phyloP scores from a whole-genome alignment of 2,888 invertebrate genomes.

The Zonitis immaculata region DNA sequence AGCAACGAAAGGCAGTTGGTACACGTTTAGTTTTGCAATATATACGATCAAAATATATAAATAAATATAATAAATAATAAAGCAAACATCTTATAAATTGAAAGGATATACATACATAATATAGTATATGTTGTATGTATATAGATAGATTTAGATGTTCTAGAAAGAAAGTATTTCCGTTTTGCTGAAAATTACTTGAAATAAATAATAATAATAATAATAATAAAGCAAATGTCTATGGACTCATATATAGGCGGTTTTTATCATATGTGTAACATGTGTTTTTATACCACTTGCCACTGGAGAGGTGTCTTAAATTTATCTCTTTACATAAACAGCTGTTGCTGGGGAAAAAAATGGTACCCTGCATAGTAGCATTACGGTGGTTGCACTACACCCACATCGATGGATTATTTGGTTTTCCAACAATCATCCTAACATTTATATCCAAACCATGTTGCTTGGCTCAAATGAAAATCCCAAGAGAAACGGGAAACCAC shows the following conservation, averaged over 20 bases:
- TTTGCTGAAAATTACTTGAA: constrained; percentile 17
- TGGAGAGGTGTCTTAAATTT: constrained; percentile 28
- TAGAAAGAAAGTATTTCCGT: constrained; percentile 27
- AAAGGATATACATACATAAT: too few species aligned
- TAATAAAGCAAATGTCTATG: too few species aligned
- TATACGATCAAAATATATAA: constrained; percentile 11
- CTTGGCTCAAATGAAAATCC: too few species aligned
- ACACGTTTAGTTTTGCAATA: constrained; percentile 23
- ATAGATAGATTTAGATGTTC: too few species aligned
- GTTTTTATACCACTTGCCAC: constrained; percentile 33
- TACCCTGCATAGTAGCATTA: constrained; percentile 15
- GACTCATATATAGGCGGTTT: neutral
- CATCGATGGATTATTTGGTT: neutral
- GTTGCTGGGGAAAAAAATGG: constrained; percentile 18
- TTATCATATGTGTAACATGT: constrained; percentile 31
- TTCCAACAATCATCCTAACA: too few species aligned
- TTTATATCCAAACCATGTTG: too few species aligned
- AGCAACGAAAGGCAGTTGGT: constrained; percentile 24
- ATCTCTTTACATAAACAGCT: constrained; percentile 17
- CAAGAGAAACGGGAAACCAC: too few species aligned
- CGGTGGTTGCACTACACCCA: neutral
- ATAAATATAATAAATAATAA: constrained; percentile 3
- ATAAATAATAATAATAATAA: too few species aligned
- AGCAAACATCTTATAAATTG: too few species aligned
- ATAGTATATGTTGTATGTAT: too few species aligned